These are phyloP conservation scores for Clepsis dumicolana DNA, from an alignment of 2,888 invertebrate genomes.

Conservation along the genomic window DNA sequence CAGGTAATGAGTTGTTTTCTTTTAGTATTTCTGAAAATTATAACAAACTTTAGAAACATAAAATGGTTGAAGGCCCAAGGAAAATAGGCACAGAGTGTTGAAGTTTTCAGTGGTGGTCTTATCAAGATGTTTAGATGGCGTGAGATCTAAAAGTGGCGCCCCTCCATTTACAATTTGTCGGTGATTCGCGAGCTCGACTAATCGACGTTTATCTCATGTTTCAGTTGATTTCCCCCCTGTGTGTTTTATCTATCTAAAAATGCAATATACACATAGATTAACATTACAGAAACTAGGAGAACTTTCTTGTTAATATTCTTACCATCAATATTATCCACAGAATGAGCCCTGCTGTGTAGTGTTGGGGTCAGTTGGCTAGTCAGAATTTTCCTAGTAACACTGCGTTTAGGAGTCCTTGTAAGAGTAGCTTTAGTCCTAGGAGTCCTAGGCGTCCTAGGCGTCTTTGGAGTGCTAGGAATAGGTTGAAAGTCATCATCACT, in stretches of 20 bases:
- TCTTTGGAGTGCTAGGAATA: conserved; percentile 53
- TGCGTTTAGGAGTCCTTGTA: conserved; percentile 63
- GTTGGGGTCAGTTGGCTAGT: conserved; percentile 75
- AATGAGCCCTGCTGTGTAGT: conserved; percentile 67
- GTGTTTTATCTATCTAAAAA: no score
- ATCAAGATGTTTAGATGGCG: no score
- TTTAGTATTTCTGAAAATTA: conserved; percentile 65
- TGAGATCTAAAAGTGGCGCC: no score
- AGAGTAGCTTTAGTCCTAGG: conserved; percentile 39
- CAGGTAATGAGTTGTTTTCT: conserved; percentile 73
- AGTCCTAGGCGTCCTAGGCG: conserved; percentile 44
- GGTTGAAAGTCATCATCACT: conserved; percentile 73
- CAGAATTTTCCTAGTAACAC: conserved; percentile 65
- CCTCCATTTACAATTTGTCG: no score
- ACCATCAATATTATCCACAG: conserved; percentile 75
- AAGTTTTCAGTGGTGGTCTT: no score
- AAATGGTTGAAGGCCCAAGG: no score
- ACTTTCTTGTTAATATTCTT: conserved; percentile 43
- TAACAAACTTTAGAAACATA: neutral
- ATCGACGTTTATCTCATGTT: no score
- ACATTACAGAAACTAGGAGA: no score
- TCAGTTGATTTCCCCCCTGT: no score
- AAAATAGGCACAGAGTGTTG: neutral
- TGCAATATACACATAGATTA: neutral
- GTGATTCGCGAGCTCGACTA: no score